These are phyloP conservation scores for Tokudaia muenninki DNA, from an alignment of 2,797 vertebrate genomes.

Conservation along the genomic window DNA sequence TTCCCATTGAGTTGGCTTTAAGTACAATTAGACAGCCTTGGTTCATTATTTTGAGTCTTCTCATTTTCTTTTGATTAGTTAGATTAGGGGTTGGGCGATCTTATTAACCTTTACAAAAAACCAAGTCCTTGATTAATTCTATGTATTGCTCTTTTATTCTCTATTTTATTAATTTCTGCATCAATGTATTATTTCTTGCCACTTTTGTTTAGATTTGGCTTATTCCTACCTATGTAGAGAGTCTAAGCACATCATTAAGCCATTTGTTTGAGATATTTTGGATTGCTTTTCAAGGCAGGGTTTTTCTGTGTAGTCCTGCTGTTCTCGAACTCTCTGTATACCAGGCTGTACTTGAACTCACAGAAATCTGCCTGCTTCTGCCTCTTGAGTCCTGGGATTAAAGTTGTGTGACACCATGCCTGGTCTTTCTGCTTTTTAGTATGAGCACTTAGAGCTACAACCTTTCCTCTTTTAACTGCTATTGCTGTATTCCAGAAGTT, in stretches of 20 bases:
- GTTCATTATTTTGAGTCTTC: not conserved
- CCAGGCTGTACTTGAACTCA: not conserved
- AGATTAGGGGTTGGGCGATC: not conserved
- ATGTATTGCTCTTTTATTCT: not conserved
- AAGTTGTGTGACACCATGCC: not conserved
- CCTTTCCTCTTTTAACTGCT: not conserved
- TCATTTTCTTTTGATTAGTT: not conserved
- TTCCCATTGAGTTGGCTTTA: not conserved
- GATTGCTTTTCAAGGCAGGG: not conserved
- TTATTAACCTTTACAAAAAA: not conserved
- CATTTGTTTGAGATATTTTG: not conserved
- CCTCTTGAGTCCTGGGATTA: not conserved
- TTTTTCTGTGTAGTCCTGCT: not conserved
- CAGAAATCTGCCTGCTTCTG: not conserved
- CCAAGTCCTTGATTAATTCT: not conserved
- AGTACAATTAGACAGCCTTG: not conserved
- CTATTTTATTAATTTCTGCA: not conserved
- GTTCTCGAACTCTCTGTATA: not conserved
- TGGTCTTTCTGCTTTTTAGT: not conserved
- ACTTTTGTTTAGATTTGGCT: not conserved
- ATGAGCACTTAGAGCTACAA: no score
- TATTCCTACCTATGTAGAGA: not conserved
- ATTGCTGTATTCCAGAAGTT: not conserved
- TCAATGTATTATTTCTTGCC: not conserved
- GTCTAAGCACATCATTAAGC: not conserved